Conservation (phyloP, 1,140 invertebrate genomes). For the Neodiprion lecontei region DNA sequence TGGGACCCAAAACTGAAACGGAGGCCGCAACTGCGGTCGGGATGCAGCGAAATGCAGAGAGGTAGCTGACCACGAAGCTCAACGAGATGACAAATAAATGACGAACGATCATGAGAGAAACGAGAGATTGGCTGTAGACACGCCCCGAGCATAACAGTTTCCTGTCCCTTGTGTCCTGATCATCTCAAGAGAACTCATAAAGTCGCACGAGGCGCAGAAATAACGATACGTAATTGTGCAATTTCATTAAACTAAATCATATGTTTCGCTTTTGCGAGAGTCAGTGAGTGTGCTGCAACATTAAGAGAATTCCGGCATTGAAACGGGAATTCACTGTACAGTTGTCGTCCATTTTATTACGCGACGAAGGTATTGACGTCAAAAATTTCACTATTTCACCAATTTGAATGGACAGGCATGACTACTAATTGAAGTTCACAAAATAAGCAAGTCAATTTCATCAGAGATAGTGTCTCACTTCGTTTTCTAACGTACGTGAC, state of each 20-base stretch:
- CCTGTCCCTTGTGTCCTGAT: background rate
- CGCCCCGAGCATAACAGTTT: background rate
- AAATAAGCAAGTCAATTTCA: background rate
- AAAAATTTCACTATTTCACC: background rate
- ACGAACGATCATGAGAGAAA: background rate
- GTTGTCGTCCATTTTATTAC: background rate
- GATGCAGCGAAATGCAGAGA: background rate
- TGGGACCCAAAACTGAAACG: background rate
- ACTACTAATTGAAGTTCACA: background rate
- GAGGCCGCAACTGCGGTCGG: background rate
- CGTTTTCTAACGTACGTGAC: no score
- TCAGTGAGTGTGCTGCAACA: no score
- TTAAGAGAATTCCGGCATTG: background rate
- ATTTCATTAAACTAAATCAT: no score
- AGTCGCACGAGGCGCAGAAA: background rate
- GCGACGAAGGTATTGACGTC: background rate
- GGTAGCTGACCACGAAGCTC: background rate
- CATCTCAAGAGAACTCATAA: background rate
- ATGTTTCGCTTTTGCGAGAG: no score
- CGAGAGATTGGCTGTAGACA: background rate
- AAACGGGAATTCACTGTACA: background rate
- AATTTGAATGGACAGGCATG: background rate
- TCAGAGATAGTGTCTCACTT: no score
- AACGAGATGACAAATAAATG: constrained; percentile 3
- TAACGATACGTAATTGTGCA: no score